Evolutionary conservation across 2,113 vertebrate genomes (phyloP), one percentile per base, ranked within the genome.

Genomic region (Malurus cyaneus): DNA sequence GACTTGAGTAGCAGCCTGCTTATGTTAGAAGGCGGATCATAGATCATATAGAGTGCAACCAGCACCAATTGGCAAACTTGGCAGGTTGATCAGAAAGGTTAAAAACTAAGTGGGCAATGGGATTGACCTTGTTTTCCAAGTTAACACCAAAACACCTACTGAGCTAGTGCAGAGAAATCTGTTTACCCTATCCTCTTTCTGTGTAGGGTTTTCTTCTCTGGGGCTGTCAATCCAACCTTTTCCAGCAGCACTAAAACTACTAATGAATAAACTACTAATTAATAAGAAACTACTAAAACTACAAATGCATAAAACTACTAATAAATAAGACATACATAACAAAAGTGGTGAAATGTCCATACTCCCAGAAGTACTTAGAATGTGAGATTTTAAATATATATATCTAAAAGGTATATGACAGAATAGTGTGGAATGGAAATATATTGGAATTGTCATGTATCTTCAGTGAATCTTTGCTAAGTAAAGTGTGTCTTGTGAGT

Each of bases 21-120:
- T 61, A 12, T 32, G 47, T 82, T 41, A 49, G 50, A 80, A 94
- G 76, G 53, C 13, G 91, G 85, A 94, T 47, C 67, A 59, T 52
- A 91, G 86, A 94, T 92, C 62, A 70, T 54, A 72, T 9, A 61
- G 84, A 93, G 66, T 56, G 49, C 42, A 82, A 82, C 62, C 56
- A 83, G 26, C 74, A 73, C 39, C 95, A 95, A 94, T 41, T 89
- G 91, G 52, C 28, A 91, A 83, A 72, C 66, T 76, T 69, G 70
- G 36, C 87, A 70, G 62, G 59, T 91, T 91, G 66, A 89, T 85
- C 61, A 69, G 70, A 88, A 85, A 86, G 80, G 70, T 46, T 86
- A 77, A 94, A 87, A 95, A 61, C 32, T 31, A 87, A 88, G 36
- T 73, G 59, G 79, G 47, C 66, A 83, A 34, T 50, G 26, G 46